Conservation (phyloP, 2,797 vertebrate genomes). For the Cossypha caffra region DNA sequence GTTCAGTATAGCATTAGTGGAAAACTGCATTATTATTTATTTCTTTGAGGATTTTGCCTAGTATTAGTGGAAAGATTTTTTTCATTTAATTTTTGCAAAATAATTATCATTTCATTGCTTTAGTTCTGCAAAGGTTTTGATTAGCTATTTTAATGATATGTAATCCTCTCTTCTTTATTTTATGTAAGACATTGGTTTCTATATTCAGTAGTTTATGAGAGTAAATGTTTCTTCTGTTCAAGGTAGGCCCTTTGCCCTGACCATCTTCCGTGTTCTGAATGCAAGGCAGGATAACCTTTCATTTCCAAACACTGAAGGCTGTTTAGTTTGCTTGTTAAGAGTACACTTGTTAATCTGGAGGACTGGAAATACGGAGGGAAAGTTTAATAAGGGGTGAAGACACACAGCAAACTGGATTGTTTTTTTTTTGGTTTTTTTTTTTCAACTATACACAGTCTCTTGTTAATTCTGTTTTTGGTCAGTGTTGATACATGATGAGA, state of each 20-base stretch:
- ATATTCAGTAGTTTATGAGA: neutral
- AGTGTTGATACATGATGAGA: neutral
- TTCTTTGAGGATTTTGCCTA: conserved; percentile 3
- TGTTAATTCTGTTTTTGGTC: neutral
- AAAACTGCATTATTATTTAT: neutral
- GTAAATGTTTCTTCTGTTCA: neutral
- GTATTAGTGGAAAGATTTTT: neutral
- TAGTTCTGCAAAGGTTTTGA: neutral
- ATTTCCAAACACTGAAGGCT: neutral
- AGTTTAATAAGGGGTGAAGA: neutral
- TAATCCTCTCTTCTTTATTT: neutral
- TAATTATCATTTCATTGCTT: neutral
- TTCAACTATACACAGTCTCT: accelerated
- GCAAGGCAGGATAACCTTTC: neutral
- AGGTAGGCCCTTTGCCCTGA: neutral
- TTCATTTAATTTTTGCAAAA: neutral
- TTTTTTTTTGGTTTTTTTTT: neutral
- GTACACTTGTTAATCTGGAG: neutral
- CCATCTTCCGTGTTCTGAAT: neutral
- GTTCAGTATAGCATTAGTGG: neutral
- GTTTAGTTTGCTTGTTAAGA: neutral
- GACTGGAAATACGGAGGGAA: neutral
- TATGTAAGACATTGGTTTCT: neutral
- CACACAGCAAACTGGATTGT: neutral
- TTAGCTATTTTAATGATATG: neutral